These are phyloP conservation scores for Helicoverpa assulta DNA, from an alignment of 2,888 invertebrate species.

Conservation along the genomic window DNA sequence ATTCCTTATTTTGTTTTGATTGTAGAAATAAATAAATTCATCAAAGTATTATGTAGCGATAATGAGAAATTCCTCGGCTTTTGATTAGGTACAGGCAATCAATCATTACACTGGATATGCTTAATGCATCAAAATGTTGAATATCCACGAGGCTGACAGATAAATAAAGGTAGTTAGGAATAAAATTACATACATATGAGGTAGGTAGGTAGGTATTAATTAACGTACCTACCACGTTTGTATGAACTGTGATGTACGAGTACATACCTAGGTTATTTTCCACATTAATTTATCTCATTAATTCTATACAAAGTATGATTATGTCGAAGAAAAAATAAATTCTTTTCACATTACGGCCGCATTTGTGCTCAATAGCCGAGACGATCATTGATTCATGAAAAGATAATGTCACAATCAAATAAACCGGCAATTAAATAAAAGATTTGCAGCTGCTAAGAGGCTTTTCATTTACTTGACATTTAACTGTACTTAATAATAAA, in stretches of 20 bases:
- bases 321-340: constrained; percentile 7
- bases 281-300: constrained; percentile 13
- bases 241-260: constrained; percentile 13
- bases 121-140: constrained; percentile 34
- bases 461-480: constrained; percentile 9
- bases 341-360: background rate
- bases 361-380: constrained; percentile 12
- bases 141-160: constrained; percentile 26
- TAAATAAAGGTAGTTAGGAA: constrained; percentile 32
- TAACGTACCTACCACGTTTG: constrained; percentile 6
- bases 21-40: background rate
- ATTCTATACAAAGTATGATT: constrained; percentile 4
- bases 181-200: constrained; percentile 25
- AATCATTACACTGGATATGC: constrained; percentile 27
- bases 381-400: constrained; percentile 15
- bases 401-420: constrained; percentile 18
- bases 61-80: constrained; percentile 2
- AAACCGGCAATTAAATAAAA: constrained; percentile 15
- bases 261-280: constrained; percentile 33
- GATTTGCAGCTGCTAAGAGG: constrained; percentile 19
- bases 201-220: constrained; percentile 10
- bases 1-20: background rate
- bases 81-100: constrained; percentile 31
- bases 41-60: background rate
- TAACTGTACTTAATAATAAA: constrained; percentile 4